Evolutionary conservation across 1,140 invertebrate genomes (phyloP), one percentile per base, ranked within the genome.

Genomic region (Pseudomyrmex cubaensis): DNA sequence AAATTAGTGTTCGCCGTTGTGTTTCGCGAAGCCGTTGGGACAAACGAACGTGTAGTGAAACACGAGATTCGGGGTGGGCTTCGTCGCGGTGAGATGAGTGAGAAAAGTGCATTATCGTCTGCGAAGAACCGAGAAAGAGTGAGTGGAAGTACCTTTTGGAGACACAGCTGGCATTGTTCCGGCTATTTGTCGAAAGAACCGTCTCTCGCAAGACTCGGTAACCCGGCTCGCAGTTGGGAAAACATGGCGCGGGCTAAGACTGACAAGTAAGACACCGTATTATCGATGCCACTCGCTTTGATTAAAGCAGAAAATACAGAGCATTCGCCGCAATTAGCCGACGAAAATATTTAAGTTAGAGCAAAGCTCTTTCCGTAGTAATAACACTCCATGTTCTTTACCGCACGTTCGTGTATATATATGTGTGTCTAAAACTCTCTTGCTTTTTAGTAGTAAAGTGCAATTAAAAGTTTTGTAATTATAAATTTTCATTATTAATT

Each of bases 111-210:
- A 44, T 75, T 76, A 77, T 67, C 77, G 17, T 83, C 82, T 25
- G 67, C 87, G 77, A 89, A 88, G 86, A 90, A 86, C 83, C 89
- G 89, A 69, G 89, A 90, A 82, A 89, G 89, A 73, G 83, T 92
- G 63, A 92, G 92, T 83, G 92, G 92, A 77, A 92, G 91, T 85
- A 87, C 82, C 44, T 91, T 92, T 84, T 92, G 92, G 92, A 90
- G 92, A 66, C 92, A 92, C 87, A 92, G 91, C 90, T 92, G 92
- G 92, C 92, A 92, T 74, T 87, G 87, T 86, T 90, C 92, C 73
- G 82, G 89, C 66, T 89, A 91, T 77, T 84, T 90, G 64, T 62
- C 82, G 35, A 90, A 66, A 64, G 91, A 92, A 77, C 83, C 86
- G 59, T 84, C 89, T 63, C 82, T 90, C 22, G 78, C 86, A 25